phyloP scores from a whole-genome alignment of 2,888 invertebrate genomes.

The Tuta absoluta region DNA sequence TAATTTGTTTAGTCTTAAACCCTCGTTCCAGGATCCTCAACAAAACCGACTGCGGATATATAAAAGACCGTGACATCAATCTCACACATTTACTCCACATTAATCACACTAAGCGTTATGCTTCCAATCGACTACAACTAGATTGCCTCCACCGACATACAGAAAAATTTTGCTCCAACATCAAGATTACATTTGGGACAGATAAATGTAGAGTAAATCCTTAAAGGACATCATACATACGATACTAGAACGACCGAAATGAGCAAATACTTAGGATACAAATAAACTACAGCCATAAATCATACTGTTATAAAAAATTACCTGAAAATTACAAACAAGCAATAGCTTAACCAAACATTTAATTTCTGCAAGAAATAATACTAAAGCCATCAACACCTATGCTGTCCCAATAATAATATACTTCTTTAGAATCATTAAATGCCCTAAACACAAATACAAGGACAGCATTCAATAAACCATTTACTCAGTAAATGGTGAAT shows the following conservation, averaged over 20 bases:
- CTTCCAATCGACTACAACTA: background rate
- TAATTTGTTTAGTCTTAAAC: too few relatives aligned
- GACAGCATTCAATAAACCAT: background rate
- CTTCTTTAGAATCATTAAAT: background rate
- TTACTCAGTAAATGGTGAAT: too few relatives aligned
- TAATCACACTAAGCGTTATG: background rate
- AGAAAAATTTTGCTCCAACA: background rate
- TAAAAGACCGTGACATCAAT: background rate
- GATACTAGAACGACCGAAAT: background rate
- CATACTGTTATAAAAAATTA: background rate
- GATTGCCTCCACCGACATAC: background rate
- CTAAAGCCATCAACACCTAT: background rate
- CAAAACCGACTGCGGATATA: too few relatives aligned
- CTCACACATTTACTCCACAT: background rate
- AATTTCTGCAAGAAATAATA: background rate
- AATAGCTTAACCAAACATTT: background rate
- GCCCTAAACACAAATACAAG: background rate
- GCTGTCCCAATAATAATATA: background rate
- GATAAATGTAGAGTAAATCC: background rate
- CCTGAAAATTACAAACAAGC: background rate
- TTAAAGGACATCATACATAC: background rate
- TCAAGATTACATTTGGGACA: background rate
- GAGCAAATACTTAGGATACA: background rate
- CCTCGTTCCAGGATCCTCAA: too few relatives aligned
- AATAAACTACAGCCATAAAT: background rate